These are phyloP conservation scores for Epicauta chinensis DNA, from an alignment of 1,140 invertebrate species.

Conservation along the genomic window DNA sequence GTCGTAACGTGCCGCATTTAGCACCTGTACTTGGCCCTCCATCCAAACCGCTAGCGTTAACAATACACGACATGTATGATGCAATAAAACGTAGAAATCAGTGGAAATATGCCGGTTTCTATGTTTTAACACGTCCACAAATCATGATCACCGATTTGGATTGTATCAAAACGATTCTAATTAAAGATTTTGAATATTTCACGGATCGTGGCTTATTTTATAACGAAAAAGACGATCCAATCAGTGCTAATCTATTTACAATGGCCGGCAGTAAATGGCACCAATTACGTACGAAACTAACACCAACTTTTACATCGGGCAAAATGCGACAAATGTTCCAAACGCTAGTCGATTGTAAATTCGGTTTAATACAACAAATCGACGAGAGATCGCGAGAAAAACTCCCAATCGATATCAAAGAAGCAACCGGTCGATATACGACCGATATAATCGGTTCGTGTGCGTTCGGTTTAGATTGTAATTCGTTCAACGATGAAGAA, in stretches of 20 bases:
- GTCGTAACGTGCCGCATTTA: slow-evolving; percentile 41
- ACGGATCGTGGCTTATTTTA: slow-evolving; percentile 44
- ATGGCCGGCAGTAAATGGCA: slow-evolving; percentile 46
- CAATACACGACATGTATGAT: slow-evolving; percentile 2
- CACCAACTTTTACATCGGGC: slow-evolving; percentile 47
- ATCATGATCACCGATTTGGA: slow-evolving; percentile 50
- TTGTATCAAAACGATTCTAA: slow-evolving; percentile 50
- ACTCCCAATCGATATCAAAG: slow-evolving; percentile 37
- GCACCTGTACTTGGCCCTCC: background rate
- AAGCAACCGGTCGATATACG: slow-evolving; percentile 41
- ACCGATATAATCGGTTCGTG: slow-evolving; percentile 48
- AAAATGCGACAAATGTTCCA: slow-evolving; percentile 24
- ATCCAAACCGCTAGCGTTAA: background rate
- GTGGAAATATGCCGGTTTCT: slow-evolving; percentile 23
- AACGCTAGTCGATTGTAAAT: slow-evolving; percentile 6
- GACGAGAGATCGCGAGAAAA: background rate
- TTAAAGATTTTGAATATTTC: slow-evolving; percentile 53
- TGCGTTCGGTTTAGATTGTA: slow-evolving; percentile 47
- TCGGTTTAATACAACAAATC: slow-evolving; percentile 6
- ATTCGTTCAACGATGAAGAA: slow-evolving; percentile 41
- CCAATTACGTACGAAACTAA: slow-evolving; percentile 43
- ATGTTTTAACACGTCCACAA: slow-evolving; percentile 43
- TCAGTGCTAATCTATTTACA: slow-evolving; percentile 46
- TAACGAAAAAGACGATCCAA: slow-evolving; percentile 44
- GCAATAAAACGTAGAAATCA: slow-evolving; percentile 5